phyloP scores from a whole-genome alignment of 2,797 vertebrate genomes.

The Sebastes minor region DNA sequence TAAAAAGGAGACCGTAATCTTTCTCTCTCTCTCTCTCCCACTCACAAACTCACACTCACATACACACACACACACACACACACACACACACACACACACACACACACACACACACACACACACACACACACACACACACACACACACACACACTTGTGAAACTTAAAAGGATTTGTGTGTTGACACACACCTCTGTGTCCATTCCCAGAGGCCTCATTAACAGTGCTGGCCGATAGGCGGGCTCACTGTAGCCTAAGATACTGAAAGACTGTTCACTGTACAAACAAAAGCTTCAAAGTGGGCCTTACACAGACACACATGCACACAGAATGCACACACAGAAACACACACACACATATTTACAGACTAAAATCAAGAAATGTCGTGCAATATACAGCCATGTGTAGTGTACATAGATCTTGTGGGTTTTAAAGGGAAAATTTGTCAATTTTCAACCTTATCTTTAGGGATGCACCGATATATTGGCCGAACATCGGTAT shows the following conservation, averaged over 20 bases:
- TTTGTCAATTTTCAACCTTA: neutral
- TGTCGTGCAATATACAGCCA: conserved; percentile 4
- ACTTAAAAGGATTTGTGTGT: conserved; percentile 60
- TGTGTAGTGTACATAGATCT: conserved; percentile 9
- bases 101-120: conserved; percentile 55
- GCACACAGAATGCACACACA: neutral
- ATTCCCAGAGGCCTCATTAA: conserved; percentile 82
- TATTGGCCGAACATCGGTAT: too few relatives aligned
- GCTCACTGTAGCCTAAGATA: conserved; percentile 63
- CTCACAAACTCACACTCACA: neutral
- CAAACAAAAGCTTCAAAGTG: conserved; percentile 73
- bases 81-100: conserved; percentile 56
- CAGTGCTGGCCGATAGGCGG: conserved; percentile 56
- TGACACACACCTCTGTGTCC: conserved; percentile 65
- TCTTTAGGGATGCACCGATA: neutral
- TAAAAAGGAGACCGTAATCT: conserved; percentile 10
- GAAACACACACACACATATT: neutral
- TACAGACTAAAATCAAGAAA: conserved; percentile 14
- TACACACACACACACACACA: neutral
- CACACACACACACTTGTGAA: conserved; percentile 10
- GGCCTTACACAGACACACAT: conserved; percentile 15
- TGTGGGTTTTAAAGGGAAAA: neutral
- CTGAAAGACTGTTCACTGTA: conserved; percentile 65
- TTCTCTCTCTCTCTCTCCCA: neutral
- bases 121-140: neutral